Base-by-base conservation (phyloP, 2,888 invertebrate species). In the Morpho deidamia region DNA sequence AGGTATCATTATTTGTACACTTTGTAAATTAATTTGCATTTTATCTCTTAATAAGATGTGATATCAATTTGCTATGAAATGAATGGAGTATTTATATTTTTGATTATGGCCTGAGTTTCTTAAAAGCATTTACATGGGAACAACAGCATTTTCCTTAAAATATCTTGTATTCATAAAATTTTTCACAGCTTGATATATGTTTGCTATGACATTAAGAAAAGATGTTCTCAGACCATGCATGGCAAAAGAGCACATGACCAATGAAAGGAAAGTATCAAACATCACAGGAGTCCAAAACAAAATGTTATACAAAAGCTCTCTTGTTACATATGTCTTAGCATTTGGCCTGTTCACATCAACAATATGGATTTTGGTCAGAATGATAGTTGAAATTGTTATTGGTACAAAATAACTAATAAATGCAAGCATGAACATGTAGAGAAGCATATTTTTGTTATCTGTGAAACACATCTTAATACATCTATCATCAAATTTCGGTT, bases 231-330 rank as follows among this genome's bases (percentile, higher is more conserved):
- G 71, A 1, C 80, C 76, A 54, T 80, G 73, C 71, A 76, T 82
- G 1, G 78, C 66, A 56, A 82, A 85, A 0, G 85, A 76, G 69
- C 90, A 90, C 39, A 85, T 57, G 44, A 84, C 67, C 9, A 87
- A 61, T 1, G 88, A 83, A 7, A 90, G 53, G 65, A 86, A 80
- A 35, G 83, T 83, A 57, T 90, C 87, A 65, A 90, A 81, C 79
- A 88, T 82, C 0, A 85, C 81, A 0, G 89, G 89, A 11, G 81
- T 83, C 90, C 90, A 90, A 64, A 90, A 86, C 10, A 89, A 63
- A 42, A 89, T 68, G 54, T 84, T 89, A 49, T 84, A 89, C 10
- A 89, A 56, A n/a, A 87, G 55, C 59, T 88, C 86, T 49, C 83
- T 70, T 11, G 74, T 81, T 1, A 85, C 78, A 74, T 77, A 81